Evolutionary conservation across 2,888 invertebrate genomes (phyloP).

Genomic region (Holacanthella duospinosa): DNA sequence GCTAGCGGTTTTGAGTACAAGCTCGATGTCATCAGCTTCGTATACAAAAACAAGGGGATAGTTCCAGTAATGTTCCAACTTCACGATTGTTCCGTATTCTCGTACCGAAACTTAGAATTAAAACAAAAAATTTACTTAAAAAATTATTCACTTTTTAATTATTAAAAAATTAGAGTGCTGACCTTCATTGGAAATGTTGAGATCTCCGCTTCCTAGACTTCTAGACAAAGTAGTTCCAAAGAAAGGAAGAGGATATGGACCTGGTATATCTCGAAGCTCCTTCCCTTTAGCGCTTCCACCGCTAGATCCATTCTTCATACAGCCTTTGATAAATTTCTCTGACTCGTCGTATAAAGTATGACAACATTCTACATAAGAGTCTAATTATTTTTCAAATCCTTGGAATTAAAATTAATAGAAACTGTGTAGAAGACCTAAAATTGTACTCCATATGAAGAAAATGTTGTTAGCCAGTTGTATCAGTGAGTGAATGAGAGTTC

Average conservation of each 20-base stretch:
- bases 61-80: constrained; percentile 65
- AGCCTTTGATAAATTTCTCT: too few species aligned
- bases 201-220: constrained; percentile 45
- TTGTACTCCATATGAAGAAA: too few species aligned
- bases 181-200: constrained; percentile 72
- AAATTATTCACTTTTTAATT: background rate
- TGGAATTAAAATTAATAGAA: too few species aligned
- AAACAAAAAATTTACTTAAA: background rate
- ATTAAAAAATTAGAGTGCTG: constrained; percentile 27
- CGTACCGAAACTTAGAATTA: constrained; percentile 42
- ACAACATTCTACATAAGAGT: too few species aligned
- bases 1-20: constrained; percentile 56
- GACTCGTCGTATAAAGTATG: too few species aligned
- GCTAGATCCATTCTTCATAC: too few species aligned
- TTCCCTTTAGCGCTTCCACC: too few species aligned
- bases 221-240: constrained; percentile 52
- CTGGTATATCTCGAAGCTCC: constrained; percentile 66
- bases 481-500: too few species aligned
- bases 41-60: constrained; percentile 62
- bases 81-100: constrained; percentile 61
- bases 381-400: too few species aligned
- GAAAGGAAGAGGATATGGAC: constrained; percentile 58
- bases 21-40: constrained; percentile 60
- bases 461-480: too few species aligned
- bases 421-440: too few species aligned